A percentile compares a stretch with the other conserved stretches of the same genome.
These are phyloP conservation scores for Pedionomus torquatus DNA, from an alignment of 2,113 vertebrate species.

Conservation along the genomic window DNA sequence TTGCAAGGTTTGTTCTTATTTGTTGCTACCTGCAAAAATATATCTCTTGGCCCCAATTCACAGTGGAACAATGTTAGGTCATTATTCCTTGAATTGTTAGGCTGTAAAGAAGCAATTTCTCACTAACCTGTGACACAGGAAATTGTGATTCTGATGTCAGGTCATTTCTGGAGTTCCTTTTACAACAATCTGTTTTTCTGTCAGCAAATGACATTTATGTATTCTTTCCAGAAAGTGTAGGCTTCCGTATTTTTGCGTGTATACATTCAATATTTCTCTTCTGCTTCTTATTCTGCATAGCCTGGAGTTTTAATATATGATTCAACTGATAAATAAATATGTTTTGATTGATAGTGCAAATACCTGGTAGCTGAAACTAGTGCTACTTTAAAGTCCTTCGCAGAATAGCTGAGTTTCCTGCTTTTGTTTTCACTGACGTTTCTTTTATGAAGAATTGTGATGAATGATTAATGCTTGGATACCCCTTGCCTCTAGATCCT, in stretches of 20 bases:
- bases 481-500: neutral
- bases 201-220: slow-evolving; percentile 51
- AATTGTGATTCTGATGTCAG: slow-evolving; percentile 43
- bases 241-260: slow-evolving; percentile 37
- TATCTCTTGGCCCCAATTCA: slow-evolving; percentile 76
- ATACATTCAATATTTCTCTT: slow-evolving; percentile 45
- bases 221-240: slow-evolving; percentile 51
- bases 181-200: slow-evolving; percentile 56
- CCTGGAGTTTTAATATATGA: slow-evolving; percentile 41
- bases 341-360: slow-evolving; percentile 53
- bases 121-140: slow-evolving; percentile 63
- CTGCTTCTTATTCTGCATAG: slow-evolving; percentile 41
- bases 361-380: slow-evolving; percentile 19
- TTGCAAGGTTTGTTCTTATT: slow-evolving; percentile 74
- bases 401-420: slow-evolving; percentile 14
- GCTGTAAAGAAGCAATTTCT: slow-evolving; percentile 74
- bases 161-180: slow-evolving; percentile 56
- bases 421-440: slow-evolving; percentile 12
- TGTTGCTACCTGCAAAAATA: slow-evolving; percentile 76
- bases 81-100: slow-evolving; percentile 78
- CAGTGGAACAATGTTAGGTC: slow-evolving; percentile 75
- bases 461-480: slow-evolving; percentile 23
- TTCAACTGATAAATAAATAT: slow-evolving; percentile 40
- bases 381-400: neutral
- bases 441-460: neutral